phyloP scores from a whole-genome alignment of 2,113 vertebrate species.

The Lucifuga dentata region DNA sequence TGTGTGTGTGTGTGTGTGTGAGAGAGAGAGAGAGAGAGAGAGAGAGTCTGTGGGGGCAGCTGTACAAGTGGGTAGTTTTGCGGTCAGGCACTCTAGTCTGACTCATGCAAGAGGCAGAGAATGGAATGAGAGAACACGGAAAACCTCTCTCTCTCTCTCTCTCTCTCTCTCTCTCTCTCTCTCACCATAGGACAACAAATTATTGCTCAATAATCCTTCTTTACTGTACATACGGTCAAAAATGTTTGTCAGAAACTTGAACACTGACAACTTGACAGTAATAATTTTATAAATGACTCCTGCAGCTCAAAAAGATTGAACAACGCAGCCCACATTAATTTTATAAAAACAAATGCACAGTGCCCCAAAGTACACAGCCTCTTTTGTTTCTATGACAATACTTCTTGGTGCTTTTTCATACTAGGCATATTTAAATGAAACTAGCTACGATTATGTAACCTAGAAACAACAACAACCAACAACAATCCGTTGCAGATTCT shows the following conservation, averaged over 20 bases:
- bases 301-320: slow-evolving; percentile 21
- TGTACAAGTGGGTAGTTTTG: slow-evolving; percentile 77
- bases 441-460: slow-evolving; percentile 23
- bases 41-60: slow-evolving; percentile 69
- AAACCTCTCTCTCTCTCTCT: slow-evolving; percentile 37
- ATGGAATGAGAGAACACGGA: slow-evolving; percentile 64
- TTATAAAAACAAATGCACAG: slow-evolving; percentile 19
- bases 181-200: slow-evolving; percentile 26
- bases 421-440: slow-evolving; percentile 19
- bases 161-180: slow-evolving; percentile 17
- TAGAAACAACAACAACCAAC: slow-evolving; percentile 13
- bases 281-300: slow-evolving; percentile 2
- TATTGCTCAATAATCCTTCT: slow-evolving; percentile 40
- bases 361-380: slow-evolving; percentile 23
- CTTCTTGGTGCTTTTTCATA: neutral
- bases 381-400: slow-evolving; percentile 47
- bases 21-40: no score
- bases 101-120: slow-evolving; percentile 69
- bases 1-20: slow-evolving; percentile 13
- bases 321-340: slow-evolving; percentile 36
- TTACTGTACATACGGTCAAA: slow-evolving; percentile 10
- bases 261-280: slow-evolving; percentile 6
- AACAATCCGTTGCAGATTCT: neutral
- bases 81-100: slow-evolving; percentile 75
- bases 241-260: slow-evolving; percentile 3